These are phyloP conservation scores for Scophthalmus maximus DNA, from an alignment of 2,113 vertebrate species.

Conservation along the genomic window DNA sequence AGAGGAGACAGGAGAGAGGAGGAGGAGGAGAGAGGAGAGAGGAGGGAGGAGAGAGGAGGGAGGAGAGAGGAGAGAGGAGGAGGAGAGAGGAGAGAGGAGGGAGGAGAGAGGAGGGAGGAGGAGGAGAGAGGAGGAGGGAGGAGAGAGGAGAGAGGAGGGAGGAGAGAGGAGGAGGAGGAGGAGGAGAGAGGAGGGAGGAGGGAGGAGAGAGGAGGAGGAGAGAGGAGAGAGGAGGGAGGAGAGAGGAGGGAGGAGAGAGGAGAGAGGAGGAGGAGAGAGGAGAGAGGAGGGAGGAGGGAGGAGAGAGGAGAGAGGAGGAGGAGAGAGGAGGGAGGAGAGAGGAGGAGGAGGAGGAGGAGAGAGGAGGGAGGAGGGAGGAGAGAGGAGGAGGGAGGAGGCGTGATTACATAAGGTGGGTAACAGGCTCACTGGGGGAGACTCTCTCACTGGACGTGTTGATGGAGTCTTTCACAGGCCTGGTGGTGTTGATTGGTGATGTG, in stretches of 20 bases:
- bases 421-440: constrained; percentile 64
- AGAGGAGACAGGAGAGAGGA: constrained; percentile 39
- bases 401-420: constrained; percentile 72
- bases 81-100: constrained; percentile 43
- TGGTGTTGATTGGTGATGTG: constrained; percentile 77
- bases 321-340: constrained; percentile 41
- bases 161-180: constrained; percentile 42
- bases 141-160: constrained; percentile 39
- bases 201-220: constrained; percentile 43
- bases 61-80: constrained; percentile 41
- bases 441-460: constrained; percentile 73
- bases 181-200: constrained; percentile 46
- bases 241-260: constrained; percentile 36
- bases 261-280: constrained; percentile 45
- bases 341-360: too few relatives aligned
- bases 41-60: constrained; percentile 42
- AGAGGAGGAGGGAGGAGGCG: constrained; percentile 36
- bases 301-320: constrained; percentile 45
- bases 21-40: constrained; percentile 44
- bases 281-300: constrained; percentile 35
- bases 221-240: constrained; percentile 41
- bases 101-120: constrained; percentile 39
- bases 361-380: constrained; percentile 36
- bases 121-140: constrained; percentile 46
- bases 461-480: constrained; percentile 77